Evolutionary conservation across 2,797 vertebrate genomes (phyloP).

Genomic region (Sebastes itinus): DNA sequence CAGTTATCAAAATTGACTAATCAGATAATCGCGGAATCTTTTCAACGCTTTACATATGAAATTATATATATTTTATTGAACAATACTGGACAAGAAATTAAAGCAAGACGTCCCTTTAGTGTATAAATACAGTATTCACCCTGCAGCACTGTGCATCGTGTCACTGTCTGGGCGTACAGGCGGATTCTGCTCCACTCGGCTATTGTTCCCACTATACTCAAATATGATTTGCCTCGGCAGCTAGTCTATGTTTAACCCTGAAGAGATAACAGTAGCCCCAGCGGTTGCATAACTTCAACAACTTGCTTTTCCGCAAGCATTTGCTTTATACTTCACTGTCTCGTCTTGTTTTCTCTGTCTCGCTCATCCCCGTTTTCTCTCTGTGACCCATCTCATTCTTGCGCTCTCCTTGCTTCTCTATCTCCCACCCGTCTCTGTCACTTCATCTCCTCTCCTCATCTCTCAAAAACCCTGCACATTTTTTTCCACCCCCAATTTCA

Average conservation of each 20-base stretch:
- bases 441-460: slow-evolving; percentile 33
- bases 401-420: background rate
- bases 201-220: slow-evolving; percentile 44
- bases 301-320: slow-evolving; percentile 33
- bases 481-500: slow-evolving; percentile 17
- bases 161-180: slow-evolving; percentile 15
- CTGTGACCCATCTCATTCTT: slow-evolving; percentile 4
- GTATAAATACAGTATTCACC: background rate
- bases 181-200: slow-evolving; percentile 38
- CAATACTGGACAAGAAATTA: background rate
- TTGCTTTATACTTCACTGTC: slow-evolving; percentile 29
- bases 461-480: slow-evolving; percentile 23
- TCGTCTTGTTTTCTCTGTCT: slow-evolving; percentile 10
- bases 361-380: slow-evolving; percentile 12
- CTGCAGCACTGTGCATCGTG: background rate
- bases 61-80: background rate
- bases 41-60: background rate
- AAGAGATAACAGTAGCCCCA: slow-evolving; percentile 33
- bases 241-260: slow-evolving; percentile 58
- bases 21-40: background rate
- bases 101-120: background rate
- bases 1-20: background rate
- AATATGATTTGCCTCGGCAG: slow-evolving; percentile 57
- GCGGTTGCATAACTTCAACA: slow-evolving; percentile 54
- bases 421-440: slow-evolving; percentile 13